phyloP scores from a whole-genome alignment of 2,888 invertebrate genomes.

The Limnephilus marmoratus region DNA sequence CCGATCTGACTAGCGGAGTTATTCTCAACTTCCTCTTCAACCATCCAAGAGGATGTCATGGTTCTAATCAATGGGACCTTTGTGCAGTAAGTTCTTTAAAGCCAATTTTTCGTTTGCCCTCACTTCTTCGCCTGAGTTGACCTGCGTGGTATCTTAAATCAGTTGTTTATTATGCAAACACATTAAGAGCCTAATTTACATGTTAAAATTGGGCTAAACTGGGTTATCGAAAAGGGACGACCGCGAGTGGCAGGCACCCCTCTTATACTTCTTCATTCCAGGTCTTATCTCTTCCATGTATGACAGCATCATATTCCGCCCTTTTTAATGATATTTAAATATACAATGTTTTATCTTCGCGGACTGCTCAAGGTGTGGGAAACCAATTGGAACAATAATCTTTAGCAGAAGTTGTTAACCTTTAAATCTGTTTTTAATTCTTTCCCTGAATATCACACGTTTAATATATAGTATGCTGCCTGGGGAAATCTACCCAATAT shows the following conservation, averaged over 20 bases:
- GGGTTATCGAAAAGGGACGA: background rate
- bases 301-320: conserved; percentile 2
- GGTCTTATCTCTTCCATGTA: background rate
- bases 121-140: background rate
- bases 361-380: background rate
- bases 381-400: background rate
- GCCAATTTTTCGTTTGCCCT: background rate
- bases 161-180: conserved; percentile 28
- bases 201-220: background rate
- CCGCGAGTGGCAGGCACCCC: background rate
- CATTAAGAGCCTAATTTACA: background rate
- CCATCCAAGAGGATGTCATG: background rate
- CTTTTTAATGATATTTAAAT: background rate
- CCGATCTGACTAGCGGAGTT: no score
- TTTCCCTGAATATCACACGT: background rate
- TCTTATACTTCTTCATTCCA: background rate
- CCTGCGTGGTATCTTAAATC: background rate
- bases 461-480: no score
- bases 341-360: background rate
- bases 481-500: no score
- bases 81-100: background rate
- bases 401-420: background rate
- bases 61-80: background rate
- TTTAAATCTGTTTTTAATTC: background rate
- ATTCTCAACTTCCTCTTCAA: no score